phyloP scores from a whole-genome alignment of 1,140 invertebrate species.

The Notospermus geniculatus region DNA sequence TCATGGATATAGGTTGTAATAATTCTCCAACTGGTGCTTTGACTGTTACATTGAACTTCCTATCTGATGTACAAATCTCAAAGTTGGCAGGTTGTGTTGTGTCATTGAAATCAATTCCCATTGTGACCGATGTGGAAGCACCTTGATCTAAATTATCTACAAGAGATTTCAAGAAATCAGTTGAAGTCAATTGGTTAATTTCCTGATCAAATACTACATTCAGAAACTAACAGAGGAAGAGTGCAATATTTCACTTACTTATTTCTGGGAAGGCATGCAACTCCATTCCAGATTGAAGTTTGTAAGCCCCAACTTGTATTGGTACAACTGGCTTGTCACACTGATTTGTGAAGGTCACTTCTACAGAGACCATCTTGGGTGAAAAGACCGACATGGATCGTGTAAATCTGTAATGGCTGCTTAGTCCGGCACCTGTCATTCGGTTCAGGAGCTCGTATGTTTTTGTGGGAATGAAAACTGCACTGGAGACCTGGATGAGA shows the following conservation, averaged over 20 bases:
- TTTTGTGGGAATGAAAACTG: constrained; percentile 65
- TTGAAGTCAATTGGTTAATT: too few relatives aligned
- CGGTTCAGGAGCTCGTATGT: constrained; percentile 75
- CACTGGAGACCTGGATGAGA: constrained; percentile 54
- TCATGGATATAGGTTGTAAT: constrained; percentile 77
- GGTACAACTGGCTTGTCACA: constrained; percentile 67
- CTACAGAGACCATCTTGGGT: constrained; percentile 77
- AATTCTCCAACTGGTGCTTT: constrained; percentile 87
- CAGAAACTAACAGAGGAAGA: background rate
- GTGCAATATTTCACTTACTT: constrained; percentile 33
- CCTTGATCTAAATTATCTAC: constrained; percentile 59
- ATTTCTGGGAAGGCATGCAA: constrained; percentile 82
- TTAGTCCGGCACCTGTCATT: constrained; percentile 74
- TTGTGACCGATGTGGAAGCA: constrained; percentile 54
- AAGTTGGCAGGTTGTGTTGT: constrained; percentile 84
- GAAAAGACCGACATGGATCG: constrained; percentile 74
- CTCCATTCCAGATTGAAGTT: constrained; percentile 69
- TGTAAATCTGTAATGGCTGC: constrained; percentile 64
- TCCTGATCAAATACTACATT: background rate
- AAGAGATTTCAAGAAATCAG: constrained; percentile 5
- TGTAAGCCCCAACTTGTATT: constrained; percentile 74
- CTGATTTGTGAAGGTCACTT: constrained; percentile 78
- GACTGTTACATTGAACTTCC: constrained; percentile 65
- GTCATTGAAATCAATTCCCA: constrained; percentile 93
- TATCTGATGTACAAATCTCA: constrained; percentile 66